phyloP scores from a whole-genome alignment of 1,140 invertebrate genomes.

The Brachionus plicatilis region DNA sequence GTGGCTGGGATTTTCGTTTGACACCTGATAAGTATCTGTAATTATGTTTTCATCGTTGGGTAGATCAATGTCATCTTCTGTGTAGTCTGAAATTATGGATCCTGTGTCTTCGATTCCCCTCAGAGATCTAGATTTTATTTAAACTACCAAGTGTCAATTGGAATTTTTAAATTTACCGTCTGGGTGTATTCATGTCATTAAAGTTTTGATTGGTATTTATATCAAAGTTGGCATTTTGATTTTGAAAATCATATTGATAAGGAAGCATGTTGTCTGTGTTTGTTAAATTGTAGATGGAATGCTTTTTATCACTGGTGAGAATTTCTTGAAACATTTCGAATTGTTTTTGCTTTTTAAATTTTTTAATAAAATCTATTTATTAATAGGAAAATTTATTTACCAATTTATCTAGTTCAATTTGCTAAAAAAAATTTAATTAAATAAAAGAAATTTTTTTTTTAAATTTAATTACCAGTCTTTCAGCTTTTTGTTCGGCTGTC shows the following conservation, averaged over 20 bases:
- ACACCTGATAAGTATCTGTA: neutral
- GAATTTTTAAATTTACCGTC: slow-evolving; percentile 6
- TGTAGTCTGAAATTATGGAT: slow-evolving; percentile 31
- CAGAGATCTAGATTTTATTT: neutral
- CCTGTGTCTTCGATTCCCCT: slow-evolving; percentile 38
- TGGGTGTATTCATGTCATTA: neutral
- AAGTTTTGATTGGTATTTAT: neutral
- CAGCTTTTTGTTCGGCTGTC: slow-evolving; percentile 9
- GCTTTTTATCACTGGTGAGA: slow-evolving; percentile 1
- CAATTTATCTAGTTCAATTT: slow-evolving; percentile 28
- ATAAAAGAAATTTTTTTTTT: too few species aligned
- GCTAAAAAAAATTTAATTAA: neutral
- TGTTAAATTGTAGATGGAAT: neutral
- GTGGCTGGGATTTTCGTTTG: neutral
- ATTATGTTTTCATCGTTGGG: slow-evolving; percentile 36
- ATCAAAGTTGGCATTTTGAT: neutral
- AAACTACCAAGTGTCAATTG: neutral
- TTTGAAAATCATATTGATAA: slow-evolving; percentile 3
- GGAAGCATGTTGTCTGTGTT: neutral
- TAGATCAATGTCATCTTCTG: slow-evolving; percentile 33
- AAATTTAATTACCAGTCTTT: neutral
- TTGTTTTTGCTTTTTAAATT: slow-evolving; percentile 2
- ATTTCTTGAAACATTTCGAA: slow-evolving; percentile 33
- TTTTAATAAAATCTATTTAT: neutral
- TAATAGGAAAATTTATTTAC: neutral